These are phyloP conservation scores for Perdita meconis DNA, from an alignment of 2,888 invertebrate genomes.

Conservation along the genomic window DNA sequence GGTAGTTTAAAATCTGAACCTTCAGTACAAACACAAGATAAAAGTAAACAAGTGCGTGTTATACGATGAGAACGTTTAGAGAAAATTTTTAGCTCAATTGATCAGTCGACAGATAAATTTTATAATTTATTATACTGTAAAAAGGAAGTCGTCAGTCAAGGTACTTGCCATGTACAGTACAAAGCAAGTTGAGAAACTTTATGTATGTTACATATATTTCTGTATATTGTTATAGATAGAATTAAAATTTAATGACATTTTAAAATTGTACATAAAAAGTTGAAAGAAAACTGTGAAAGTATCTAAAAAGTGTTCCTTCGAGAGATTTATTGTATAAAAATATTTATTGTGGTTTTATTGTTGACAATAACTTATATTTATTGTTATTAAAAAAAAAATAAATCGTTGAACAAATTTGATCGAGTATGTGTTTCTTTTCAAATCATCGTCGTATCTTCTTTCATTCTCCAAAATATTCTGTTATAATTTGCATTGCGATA, in stretches of 20 bases:
- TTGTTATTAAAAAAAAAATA: slow-evolving; percentile 38
- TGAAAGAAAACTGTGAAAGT: slow-evolving; percentile 37
- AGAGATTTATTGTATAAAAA: slow-evolving; percentile 34
- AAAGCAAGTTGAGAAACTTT: slow-evolving; percentile 37
- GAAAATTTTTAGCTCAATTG: slow-evolving; percentile 61
- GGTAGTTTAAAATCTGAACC: slow-evolving; percentile 10
- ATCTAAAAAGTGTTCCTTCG: slow-evolving; percentile 28
- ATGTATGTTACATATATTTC: neutral
- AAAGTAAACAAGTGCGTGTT: slow-evolving; percentile 40
- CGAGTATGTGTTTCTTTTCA: no score
- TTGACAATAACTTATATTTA: slow-evolving; percentile 50
- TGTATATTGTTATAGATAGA: slow-evolving; percentile 13
- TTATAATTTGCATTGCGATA: no score
- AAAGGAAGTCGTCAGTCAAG: slow-evolving; percentile 4
- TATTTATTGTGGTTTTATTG: slow-evolving; percentile 33
- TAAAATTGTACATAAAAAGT: slow-evolving; percentile 11
- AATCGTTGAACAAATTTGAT: no score
- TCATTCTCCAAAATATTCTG: no score
- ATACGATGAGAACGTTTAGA: slow-evolving; percentile 57
- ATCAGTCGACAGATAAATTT: slow-evolving; percentile 42
- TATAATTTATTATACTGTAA: slow-evolving; percentile 39
- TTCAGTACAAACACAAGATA: slow-evolving; percentile 23
- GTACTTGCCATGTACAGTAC: slow-evolving; percentile 49
- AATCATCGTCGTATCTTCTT: no score
- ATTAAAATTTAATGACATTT: slow-evolving; percentile 18